These are phyloP conservation scores for Exocentrus adspersus DNA, from an alignment of 2,888 invertebrate genomes.

Conservation along the genomic window DNA sequence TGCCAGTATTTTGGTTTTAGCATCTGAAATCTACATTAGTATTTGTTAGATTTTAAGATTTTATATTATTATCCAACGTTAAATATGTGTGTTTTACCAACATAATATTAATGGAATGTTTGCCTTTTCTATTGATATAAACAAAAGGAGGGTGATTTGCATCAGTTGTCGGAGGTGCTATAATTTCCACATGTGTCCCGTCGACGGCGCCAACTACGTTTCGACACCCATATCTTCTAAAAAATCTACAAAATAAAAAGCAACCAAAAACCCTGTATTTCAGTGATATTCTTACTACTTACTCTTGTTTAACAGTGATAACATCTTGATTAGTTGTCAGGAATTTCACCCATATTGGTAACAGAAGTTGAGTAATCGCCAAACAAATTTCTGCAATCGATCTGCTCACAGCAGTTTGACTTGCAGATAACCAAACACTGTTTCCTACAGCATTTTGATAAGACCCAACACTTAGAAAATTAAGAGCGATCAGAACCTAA, in stretches of 20 bases:
- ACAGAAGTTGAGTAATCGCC: not conserved
- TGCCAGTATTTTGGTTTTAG: not conserved
- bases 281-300: no score
- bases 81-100: no score
- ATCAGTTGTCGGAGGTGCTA: not conserved
- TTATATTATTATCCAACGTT: no score
- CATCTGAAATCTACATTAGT: not conserved
- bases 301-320: no score
- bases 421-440: not conserved
- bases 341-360: not conserved
- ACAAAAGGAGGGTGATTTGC: not conserved
- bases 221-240: not conserved
- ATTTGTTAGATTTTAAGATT: no score
- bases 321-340: no score
- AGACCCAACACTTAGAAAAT: not conserved
- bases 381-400: not conserved
- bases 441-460: not conserved
- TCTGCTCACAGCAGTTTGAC: not conserved
- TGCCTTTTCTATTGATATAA: not conserved
- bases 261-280: no score
- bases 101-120: not conserved
- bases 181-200: not conserved
- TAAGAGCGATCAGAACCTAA: not conserved
- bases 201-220: not conserved
- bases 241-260: not conserved